A percentile compares a stretch with the other conserved stretches of the same genome.
These are phyloP conservation scores for Drosophila pallidifrons DNA, from an alignment of 1,140 invertebrate genomes.

Conservation along the genomic window DNA sequence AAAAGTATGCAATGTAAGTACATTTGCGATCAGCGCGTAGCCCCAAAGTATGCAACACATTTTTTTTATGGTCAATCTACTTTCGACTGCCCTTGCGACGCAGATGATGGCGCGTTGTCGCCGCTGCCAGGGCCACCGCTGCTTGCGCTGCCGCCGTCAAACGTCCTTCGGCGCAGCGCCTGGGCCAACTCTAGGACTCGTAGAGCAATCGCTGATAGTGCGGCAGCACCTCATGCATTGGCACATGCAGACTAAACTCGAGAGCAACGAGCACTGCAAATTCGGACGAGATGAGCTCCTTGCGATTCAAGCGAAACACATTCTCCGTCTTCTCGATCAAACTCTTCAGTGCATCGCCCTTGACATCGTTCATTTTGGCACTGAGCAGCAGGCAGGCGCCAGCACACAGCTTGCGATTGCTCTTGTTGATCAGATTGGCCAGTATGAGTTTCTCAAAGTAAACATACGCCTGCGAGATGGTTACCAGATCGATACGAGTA, in stretches of 20 bases:
- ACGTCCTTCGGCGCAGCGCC: constrained; percentile 75
- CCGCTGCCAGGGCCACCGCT: constrained; percentile 53
- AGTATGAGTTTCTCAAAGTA: constrained; percentile 99
- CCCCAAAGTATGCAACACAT: constrained; percentile 44
- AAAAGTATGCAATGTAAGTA: constrained; percentile 69
- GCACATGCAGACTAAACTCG: constrained; percentile 97
- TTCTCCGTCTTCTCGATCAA: constrained; percentile 97
- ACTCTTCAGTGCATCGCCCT: constrained; percentile 93
- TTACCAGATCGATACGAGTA: constrained; percentile 93
- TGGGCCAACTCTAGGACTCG: constrained; percentile 88
- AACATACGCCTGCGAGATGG: constrained; percentile 97
- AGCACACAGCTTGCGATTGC: constrained; percentile 97
- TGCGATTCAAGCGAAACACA: constrained; percentile 95
- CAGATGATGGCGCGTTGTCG: constrained; percentile 62
- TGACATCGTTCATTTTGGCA: constrained; percentile 98
- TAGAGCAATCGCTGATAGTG: constrained; percentile 97
- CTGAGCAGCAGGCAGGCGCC: constrained; percentile 97
- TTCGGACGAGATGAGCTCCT: constrained; percentile 95
- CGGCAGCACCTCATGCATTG: constrained; percentile 95
- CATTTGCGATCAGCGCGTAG: constrained; percentile 9
- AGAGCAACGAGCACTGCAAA: constrained; percentile 97
- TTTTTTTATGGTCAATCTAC: constrained; percentile 3
- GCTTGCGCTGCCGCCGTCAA: constrained; percentile 73
- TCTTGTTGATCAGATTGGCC: constrained; percentile 96
- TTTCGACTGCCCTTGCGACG: constrained; percentile 72